Conservation (phyloP, 2,888 invertebrate species). For the Lasioglossum malachurum region DNA sequence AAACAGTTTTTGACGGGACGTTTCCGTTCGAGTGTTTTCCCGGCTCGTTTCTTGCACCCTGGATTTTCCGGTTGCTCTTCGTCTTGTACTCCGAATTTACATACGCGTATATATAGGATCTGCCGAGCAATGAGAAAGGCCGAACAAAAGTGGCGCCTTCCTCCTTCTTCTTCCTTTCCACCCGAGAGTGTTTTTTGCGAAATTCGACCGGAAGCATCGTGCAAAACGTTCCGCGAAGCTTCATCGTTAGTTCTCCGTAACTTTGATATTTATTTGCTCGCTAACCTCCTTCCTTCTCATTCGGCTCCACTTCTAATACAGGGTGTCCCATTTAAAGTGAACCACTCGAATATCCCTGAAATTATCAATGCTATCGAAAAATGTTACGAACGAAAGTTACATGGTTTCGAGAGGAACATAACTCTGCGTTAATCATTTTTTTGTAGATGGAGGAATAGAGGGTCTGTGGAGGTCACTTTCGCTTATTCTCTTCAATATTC, state of each 20-base stretch:
- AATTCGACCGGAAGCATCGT: constrained; percentile 20
- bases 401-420: not conserved
- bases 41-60: not conserved
- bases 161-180: not conserved
- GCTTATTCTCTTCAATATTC: too few species aligned
- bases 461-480: too few species aligned
- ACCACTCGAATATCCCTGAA: not conserved
- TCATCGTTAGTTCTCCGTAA: constrained; percentile 30
- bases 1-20: not conserved
- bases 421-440: not conserved
- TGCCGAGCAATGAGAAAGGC: not conserved
- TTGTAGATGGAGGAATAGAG: not conserved
- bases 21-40: not conserved
- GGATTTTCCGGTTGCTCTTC: not conserved
- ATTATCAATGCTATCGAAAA: not conserved
- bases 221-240: not conserved
- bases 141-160: constrained; percentile 22
- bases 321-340: not conserved
- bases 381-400: not conserved
- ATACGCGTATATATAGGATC: not conserved
- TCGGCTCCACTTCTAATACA: not conserved
- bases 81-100: not conserved
- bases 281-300: not conserved
- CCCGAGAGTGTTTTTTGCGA: constrained; percentile 4
- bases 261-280: constrained; percentile 28